Conservation (phyloP, 2,113 vertebrate species). For the pig (Sus scrofa) region T2T-Sscrofa CM000827.6:101962501-101963000, state of each 20-base stretch:
- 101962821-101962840: neutral
- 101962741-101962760: too few relatives aligned
- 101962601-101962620: neutral
- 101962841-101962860: neutral
- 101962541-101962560: neutral
- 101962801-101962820: neutral
- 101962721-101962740: too few relatives aligned
- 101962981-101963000: neutral
- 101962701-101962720: too few relatives aligned
- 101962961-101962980: neutral
- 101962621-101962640: neutral
- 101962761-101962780: too few relatives aligned
- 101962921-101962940: neutral
- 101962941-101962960: neutral
- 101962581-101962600: neutral
- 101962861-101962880: neutral
- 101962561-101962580: neutral
- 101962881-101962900: neutral
- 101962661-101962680: neutral
- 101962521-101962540: rapidly evolving
- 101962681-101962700: too few relatives aligned
- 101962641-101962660: too few relatives aligned
- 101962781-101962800: neutral
- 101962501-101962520: rapidly evolving
- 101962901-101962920: neutral